Base-by-base conservation (phyloP, 2,888 invertebrate genomes). In the Hermaeophaga mercurialis region DNA sequence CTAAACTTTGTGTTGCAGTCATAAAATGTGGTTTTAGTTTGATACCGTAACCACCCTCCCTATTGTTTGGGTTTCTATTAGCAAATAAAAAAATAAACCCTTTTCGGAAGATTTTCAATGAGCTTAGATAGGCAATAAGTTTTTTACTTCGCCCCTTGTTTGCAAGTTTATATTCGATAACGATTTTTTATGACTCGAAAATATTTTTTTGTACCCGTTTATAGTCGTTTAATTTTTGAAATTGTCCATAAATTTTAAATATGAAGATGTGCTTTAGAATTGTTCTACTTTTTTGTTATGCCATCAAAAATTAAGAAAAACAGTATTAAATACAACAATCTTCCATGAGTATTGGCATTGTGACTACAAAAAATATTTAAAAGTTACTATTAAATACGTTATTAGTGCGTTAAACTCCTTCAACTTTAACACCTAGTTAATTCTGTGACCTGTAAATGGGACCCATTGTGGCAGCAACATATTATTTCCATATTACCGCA, bases 401-500 rank as follows among this genome's bases (percentile, higher is more conserved):
- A 38, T 1, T 11, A 17, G 8, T 12, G 36, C 17, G 41, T 53
- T 46, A 47, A 47, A 22, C 26, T 41, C 19, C 36, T 9, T 24
- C 31, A 3, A 18, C 22, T 26, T 31, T 50, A 28, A 9, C 45
- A 22, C 19, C 7, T 34, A 47, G 22, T 8, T 28, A 28, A 9
- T 28, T 38, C 14, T 38, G 9, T 38, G 18, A 6, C 7, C 15
- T 38, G 15, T 38, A 38, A 9, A n/a, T n/a, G n/a, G n/a, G n/a
- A n/a, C 17, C 18, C 4, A 18, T 38, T 38, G 18, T 38, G 18
- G 17, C 17, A 2, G 9, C 12, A 46, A 46, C 19, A 11, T 54
- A 39, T 54, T 39, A 59, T 59, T 59, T 54, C 39, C 59, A 59
- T 46, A 56, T 56, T 56, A 59, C 38, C 56, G 34, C 28, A 19